Evolutionary conservation across 2,113 vertebrate species (phyloP), one percentile per base, ranked within the genome.

Genomic region (Saguinus imperator): DNA sequence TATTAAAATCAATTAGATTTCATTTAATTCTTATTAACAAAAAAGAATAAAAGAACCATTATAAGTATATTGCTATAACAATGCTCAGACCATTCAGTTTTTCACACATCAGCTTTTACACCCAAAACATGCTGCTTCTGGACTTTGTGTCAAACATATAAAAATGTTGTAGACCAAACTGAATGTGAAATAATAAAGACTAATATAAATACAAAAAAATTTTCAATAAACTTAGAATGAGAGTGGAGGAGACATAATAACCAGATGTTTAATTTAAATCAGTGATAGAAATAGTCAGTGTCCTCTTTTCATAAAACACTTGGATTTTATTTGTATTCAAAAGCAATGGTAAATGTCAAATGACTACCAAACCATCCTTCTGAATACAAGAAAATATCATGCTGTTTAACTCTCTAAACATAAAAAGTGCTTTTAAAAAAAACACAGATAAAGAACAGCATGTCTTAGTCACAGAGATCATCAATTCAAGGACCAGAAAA

Each of bases 271-370:
- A 91, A 97, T 93, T 96, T 95, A 97, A 91, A 70, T 92, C 89
- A 57, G 11, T 96, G 87, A 86, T 84, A 97, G 80, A 96, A 96
- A 91, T 35, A 91, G 66, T 85, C 68, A 61, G 45, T 87, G 57
- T 94, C 95, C 37, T 91, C 87, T 97, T 97, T 96, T 95, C 82
- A 91, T 80, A 95, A 94, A 87, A 73, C 61, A 83, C 43, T 94
- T 95, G 48, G 4, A 90, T 91, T 97, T 95, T 88, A 95, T 94
- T 96, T 96, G 89, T 83, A 81, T 94, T 98, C 43, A 93, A 92
- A 94, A 92, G 94, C 86, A 92, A 97, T 77, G 90, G 92, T 94
- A 97, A 97, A 97, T 98, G 95, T 95, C 96, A 98, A 96, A 70
- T 79, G 84, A 90, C 96, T 97, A 52, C 80, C 75, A 87, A 66